These are phyloP conservation scores for Cheiracanthium punctorium DNA, from an alignment of 2,888 invertebrate genomes.

Conservation along the genomic window DNA sequence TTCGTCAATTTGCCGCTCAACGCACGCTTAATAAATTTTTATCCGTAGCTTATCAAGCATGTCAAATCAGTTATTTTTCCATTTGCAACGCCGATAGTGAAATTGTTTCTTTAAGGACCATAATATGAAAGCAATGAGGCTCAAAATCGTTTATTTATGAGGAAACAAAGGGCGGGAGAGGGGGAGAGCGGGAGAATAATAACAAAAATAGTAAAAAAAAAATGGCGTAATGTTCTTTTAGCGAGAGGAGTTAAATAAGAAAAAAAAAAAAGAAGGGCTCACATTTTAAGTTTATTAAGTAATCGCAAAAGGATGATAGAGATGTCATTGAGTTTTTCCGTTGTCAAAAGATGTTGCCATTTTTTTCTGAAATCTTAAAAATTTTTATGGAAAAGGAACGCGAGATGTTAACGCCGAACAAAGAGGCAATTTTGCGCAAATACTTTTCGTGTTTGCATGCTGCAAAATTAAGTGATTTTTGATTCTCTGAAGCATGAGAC, in stretches of 20 bases:
- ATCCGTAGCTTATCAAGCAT: conserved; percentile 66
- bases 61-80: conserved; percentile 69
- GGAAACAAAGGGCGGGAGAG: conserved; percentile 46
- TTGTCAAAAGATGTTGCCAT: conserved; percentile 1
- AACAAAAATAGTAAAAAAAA: neutral
- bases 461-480: conserved; percentile 2
- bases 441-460: conserved; percentile 3
- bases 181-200: conserved; percentile 6
- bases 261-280: conserved; percentile 26
- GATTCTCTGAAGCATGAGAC: neutral
- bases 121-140: conserved; percentile 68
- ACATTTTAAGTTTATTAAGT: conserved; percentile 66
- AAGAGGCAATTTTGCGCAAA: neutral
- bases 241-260: neutral
- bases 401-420: neutral
- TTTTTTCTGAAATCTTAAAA: conserved; percentile 6
- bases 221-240: conserved; percentile 23
- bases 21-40: conserved; percentile 66
- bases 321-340: conserved; percentile 14
- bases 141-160: conserved; percentile 69
- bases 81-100: conserved; percentile 53
- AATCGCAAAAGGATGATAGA: conserved; percentile 17
- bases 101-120: conserved; percentile 66
- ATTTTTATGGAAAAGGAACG: neutral
- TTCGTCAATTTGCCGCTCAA: conserved; percentile 62